phyloP scores from a whole-genome alignment of 2,113 vertebrate species.

The Tragelaphus buxtoni region DNA sequence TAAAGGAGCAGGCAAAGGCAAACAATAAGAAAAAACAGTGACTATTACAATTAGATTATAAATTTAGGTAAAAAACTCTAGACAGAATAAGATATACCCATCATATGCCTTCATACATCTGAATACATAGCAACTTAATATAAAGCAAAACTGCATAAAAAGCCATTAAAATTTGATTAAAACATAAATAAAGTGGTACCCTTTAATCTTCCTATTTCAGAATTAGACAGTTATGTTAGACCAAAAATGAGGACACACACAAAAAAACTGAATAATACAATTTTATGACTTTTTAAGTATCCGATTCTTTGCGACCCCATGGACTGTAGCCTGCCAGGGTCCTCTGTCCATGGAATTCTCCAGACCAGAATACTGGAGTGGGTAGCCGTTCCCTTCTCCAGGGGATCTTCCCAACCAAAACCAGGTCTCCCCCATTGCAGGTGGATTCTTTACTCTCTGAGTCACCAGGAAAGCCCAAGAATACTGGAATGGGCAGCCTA shows the following conservation, averaged over 20 bases:
- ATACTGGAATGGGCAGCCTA: not conserved
- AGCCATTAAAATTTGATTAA: not conserved
- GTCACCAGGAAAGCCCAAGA: not conserved
- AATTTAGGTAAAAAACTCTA: not conserved
- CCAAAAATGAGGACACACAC: not conserved
- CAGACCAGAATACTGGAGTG: not conserved
- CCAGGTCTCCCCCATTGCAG: not conserved
- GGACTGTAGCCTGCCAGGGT: not conserved
- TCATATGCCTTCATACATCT: not conserved
- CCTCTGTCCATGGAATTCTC: not conserved
- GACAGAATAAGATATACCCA: not conserved
- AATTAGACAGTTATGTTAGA: not conserved
- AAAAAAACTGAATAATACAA: not conserved
- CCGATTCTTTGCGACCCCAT: not conserved
- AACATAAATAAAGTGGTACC: not conserved
- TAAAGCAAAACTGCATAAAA: not conserved
- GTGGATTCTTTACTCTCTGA: not conserved
- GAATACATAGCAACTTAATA: not conserved
- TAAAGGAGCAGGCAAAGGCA: not conserved
- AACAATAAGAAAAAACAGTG: not conserved
- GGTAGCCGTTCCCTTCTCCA: not conserved
- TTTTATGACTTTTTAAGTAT: not conserved
- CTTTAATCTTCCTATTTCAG: not conserved
- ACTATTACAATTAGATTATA: not conserved
- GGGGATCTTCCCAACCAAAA: not conserved